Conservation (phyloP, 2,888 invertebrate species). For the Drosophila emarginata region DNA sequence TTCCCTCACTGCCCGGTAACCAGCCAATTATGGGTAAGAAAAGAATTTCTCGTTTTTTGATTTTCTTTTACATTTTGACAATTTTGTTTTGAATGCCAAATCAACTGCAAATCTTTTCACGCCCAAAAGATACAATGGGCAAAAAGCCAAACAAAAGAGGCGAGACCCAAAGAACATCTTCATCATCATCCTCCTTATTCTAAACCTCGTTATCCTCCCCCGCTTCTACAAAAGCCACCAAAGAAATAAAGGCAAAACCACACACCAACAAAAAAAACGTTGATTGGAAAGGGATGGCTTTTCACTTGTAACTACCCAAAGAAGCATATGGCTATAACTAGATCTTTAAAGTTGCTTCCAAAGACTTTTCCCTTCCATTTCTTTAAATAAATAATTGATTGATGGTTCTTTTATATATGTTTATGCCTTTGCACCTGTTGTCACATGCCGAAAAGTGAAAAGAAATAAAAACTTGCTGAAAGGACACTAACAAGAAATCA, state of each 20-base stretch:
- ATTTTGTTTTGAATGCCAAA: constrained; percentile 26
- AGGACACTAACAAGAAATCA: constrained; percentile 7
- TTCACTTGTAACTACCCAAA: too few species aligned
- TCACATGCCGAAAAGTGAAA: constrained; percentile 25
- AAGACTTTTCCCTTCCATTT: too few species aligned
- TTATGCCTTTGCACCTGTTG: constrained; percentile 59
- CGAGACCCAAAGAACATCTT: constrained; percentile 51
- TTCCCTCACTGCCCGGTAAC: neutral
- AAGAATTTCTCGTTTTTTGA: neutral
- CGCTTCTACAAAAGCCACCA: neutral
- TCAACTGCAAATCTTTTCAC: constrained; percentile 46
- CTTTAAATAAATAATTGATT: constrained; percentile 56
- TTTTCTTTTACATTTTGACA: constrained; percentile 5
- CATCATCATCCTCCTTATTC: constrained; percentile 25
- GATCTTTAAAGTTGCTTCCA: constrained; percentile 43
- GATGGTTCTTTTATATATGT: constrained; percentile 36
- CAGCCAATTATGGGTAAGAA: constrained; percentile 5
- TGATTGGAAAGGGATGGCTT: too few species aligned
- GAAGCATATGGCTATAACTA: neutral
- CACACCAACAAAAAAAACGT: too few species aligned
- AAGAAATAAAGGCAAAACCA: too few species aligned
- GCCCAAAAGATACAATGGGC: constrained; percentile 41
- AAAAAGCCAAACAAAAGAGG: constrained; percentile 47
- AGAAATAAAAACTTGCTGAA: constrained; percentile 31
- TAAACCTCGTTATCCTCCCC: constrained; percentile 2